A percentile compares a stretch with the other conserved stretches of the same genome.
phyloP scores from a whole-genome alignment of 2,888 invertebrate genomes.

The Torymus aiolomorphi region DNA sequence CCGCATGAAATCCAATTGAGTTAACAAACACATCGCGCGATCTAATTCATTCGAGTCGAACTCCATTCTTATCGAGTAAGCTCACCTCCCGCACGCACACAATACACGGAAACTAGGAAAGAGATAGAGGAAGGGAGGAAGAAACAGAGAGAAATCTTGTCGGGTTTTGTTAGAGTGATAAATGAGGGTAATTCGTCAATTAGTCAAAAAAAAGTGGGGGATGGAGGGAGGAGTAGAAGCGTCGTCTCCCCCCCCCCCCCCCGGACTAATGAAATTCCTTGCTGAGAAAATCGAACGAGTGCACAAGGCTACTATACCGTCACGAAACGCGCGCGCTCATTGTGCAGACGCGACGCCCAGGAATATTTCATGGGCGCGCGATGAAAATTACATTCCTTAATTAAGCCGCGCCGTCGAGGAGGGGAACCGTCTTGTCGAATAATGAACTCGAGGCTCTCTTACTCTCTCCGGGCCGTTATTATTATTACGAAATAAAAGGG shows the following conservation, averaged over 20 bases:
- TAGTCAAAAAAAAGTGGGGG: conserved; percentile 1
- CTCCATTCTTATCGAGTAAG: no score
- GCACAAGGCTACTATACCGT: background rate
- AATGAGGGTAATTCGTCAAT: conserved; percentile 38
- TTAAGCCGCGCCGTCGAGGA: background rate
- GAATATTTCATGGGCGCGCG: conserved; percentile 27
- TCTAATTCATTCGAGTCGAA: no score
- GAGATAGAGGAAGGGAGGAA: background rate
- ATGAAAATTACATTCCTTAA: conserved; percentile 40
- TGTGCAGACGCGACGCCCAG: background rate
- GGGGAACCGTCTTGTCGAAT: conserved; percentile 33
- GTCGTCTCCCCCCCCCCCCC: background rate
- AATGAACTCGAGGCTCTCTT: conserved; percentile 4
- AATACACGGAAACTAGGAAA: no score
- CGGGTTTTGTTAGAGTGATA: conserved; percentile 27
- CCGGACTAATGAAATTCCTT: conserved; percentile 38
- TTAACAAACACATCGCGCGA: no score
- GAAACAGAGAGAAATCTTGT: conserved; percentile 22
- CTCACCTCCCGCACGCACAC: no score
- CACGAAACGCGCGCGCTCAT: conserved; percentile 4
- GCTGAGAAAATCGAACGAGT: conserved; percentile 35
- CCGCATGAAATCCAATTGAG: no score
- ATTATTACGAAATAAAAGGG: conserved; percentile 22
- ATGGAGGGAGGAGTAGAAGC: background rate
- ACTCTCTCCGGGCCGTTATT: background rate